These are phyloP conservation scores for Lutraria rhynchaena DNA, from an alignment of 1,140 invertebrate species.

Conservation along the genomic window DNA sequence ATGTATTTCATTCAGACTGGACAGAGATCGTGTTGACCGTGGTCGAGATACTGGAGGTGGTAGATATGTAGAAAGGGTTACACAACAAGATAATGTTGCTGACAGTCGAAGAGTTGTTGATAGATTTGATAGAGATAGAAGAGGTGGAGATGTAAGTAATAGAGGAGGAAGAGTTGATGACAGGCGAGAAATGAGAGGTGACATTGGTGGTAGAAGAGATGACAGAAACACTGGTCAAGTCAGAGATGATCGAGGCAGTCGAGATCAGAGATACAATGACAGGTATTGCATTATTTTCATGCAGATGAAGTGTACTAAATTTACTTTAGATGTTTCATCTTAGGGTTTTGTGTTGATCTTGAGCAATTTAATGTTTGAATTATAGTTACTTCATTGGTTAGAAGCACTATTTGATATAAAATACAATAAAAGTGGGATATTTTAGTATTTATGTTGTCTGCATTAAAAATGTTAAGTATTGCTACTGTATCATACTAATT, in stretches of 20 bases:
- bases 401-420: too few species aligned
- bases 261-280: constrained; percentile 47
- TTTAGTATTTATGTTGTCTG: too few species aligned
- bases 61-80: constrained; percentile 46
- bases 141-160: constrained; percentile 18
- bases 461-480: too few species aligned
- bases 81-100: constrained; percentile 17
- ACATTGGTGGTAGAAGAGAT: constrained; percentile 32
- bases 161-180: constrained; percentile 43
- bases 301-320: too few species aligned
- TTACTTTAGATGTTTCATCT: too few species aligned
- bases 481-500: too few species aligned
- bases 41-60: constrained; percentile 41
- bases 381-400: too few species aligned
- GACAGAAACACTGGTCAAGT: constrained; percentile 18
- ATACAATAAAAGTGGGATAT: too few species aligned
- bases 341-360: too few species aligned
- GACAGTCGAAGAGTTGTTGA: constrained; percentile 52
- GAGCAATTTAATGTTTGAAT: too few species aligned
- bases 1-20: constrained; percentile 16
- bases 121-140: constrained; percentile 43
- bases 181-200: constrained; percentile 18
- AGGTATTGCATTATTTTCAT: too few species aligned
- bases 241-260: constrained; percentile 35
- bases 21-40: constrained; percentile 29